Evolutionary conservation across 92 coral and sea anemone species (phyloP).

Genomic region (Plumapathes pennacea): DNA sequence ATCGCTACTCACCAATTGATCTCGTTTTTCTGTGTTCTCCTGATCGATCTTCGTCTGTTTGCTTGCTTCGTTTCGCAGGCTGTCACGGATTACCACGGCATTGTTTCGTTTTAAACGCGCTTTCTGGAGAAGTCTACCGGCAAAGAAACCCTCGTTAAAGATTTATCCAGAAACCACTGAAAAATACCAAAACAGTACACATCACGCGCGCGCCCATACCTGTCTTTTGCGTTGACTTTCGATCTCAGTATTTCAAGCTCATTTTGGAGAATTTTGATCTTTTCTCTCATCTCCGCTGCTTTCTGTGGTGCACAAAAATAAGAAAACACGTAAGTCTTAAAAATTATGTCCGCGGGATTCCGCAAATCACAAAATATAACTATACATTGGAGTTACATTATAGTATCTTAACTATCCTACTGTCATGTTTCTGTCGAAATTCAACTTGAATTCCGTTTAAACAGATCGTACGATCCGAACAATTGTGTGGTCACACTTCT

Average conservation of each 20-base stretch:
- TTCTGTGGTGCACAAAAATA: conserved; percentile 49
- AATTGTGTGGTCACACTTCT: no score
- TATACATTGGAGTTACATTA: no score
- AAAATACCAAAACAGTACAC: background rate
- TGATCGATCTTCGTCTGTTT: conserved; percentile 82
- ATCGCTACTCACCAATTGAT: conserved; percentile 82
- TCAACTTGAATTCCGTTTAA: no score
- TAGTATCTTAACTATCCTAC: background rate
- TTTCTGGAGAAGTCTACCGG: conserved; percentile 81
- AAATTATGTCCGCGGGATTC: no score
- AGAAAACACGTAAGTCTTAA: background rate
- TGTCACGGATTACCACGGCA: conserved; percentile 94
- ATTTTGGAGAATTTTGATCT: conserved; percentile 93
- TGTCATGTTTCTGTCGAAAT: background rate
- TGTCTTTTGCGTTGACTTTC: conserved; percentile 97
- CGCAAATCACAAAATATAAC: no score
- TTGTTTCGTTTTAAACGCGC: conserved; percentile 87
- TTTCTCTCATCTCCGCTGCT: conserved; percentile 99
- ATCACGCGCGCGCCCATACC: conserved; percentile 55
- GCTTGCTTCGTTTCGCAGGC: conserved; percentile 93
- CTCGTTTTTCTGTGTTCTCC: conserved; percentile 89
- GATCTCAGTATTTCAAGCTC: conserved; percentile 98
- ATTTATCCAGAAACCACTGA: background rate
- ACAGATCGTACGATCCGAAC: no score
- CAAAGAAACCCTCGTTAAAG: background rate